These are phyloP conservation scores for Apteryx owenii DNA, from an alignment of 2,113 vertebrate species.

Conservation along the genomic window DNA sequence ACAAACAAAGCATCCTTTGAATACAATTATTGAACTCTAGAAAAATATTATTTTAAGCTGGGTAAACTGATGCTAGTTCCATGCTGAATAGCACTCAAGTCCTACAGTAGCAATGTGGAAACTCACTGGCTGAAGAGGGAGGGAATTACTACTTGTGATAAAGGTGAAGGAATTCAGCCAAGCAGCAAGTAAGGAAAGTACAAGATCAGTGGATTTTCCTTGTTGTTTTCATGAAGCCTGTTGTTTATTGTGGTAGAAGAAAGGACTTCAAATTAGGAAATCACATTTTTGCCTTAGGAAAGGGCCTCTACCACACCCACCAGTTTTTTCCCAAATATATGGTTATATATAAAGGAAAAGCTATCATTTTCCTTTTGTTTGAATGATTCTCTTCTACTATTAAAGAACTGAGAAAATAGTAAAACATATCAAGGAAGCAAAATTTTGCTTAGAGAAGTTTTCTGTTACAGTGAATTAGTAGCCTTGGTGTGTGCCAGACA, in stretches of 20 bases:
- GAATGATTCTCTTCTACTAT: not conserved
- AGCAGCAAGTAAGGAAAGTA: not conserved
- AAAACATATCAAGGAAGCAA: not conserved
- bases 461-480: not conserved
- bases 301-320: not conserved
- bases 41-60: constrained; percentile 23
- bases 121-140: not conserved
- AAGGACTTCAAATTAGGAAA: not conserved
- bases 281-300: not conserved
- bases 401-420: not conserved
- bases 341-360: not conserved
- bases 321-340: not conserved
- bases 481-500: not conserved
- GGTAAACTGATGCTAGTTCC: not conserved
- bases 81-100: not conserved
- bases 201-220: not conserved
- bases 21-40: not conserved
- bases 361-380: not conserved
- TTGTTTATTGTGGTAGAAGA: not conserved
- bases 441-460: not conserved
- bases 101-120: not conserved
- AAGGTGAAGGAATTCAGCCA: not conserved
- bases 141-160: not conserved
- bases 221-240: not conserved
- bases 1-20: constrained; percentile 41